Base-by-base conservation (phyloP, 2,888 invertebrate genomes). In the Matsumyia berberina region DNA sequence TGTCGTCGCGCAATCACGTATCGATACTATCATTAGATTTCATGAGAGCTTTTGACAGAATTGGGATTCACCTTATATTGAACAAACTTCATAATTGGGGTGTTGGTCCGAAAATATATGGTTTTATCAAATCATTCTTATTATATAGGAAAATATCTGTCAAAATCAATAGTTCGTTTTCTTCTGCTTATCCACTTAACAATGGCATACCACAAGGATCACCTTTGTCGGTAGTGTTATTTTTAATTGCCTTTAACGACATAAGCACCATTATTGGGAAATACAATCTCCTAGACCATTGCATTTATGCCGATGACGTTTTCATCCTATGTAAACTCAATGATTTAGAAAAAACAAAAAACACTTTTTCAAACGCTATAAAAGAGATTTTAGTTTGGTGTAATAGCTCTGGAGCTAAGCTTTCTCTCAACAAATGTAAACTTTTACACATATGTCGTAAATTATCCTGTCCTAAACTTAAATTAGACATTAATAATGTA, bases 1-100 rank as follows among this genome's bases (percentile, higher is more conserved):
- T 42, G 31, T 46, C 72, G 7, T 7, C 58, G 6, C 72, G 49
- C 4, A 62, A 73, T 19, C 60, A 73, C 15, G 60, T 73, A n/a
- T 51, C 72, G 1, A 49, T 60, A n/a, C 51, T 64, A 7, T 39
- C 64, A 0, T 37, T 53, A 4, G 64, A 73, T 9, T 74, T 74
- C 31, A 44, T 53, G 29, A 51, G 15, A 12, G 66, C 37, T 0
- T 49, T 66, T 9, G 46, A 64, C 5, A 46, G 19, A 2, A 64
- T 73, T 3, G 60, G 62, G 9, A 46, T 57, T 1, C 62, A 73
- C 57, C n/a, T 46, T 1, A 39, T 70, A 8, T 17, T 70, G 5
- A n/a, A 70, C 3, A 55, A 70, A 44, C n/a, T 55, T 7, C 57
- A 31, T 9, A 5, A 7, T 6, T 70, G 70, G 70, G 37, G 37